These are phyloP conservation scores for Dryococelus australis DNA, from an alignment of 2,888 invertebrate genomes.

Conservation along the genomic window DNA sequence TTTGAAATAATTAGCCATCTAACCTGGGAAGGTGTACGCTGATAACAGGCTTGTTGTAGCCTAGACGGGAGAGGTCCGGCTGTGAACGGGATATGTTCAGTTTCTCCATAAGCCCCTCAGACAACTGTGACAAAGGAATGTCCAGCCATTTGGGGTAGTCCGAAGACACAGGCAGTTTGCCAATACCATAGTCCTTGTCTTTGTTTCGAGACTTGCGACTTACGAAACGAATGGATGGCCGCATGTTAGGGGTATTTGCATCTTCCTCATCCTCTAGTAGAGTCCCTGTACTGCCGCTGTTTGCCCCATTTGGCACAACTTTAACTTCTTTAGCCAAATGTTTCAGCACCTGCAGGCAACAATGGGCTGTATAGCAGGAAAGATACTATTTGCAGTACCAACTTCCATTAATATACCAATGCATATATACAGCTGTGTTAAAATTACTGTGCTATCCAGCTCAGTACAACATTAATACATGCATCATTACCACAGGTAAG, in stretches of 20 bases:
- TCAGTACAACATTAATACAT: too few relatives aligned
- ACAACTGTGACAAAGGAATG: constrained; percentile 49
- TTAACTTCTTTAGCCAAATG: constrained; percentile 82
- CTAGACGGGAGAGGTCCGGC: constrained; percentile 77
- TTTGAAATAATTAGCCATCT: neutral
- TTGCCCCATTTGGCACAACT: constrained; percentile 43
- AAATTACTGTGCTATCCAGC: too few relatives aligned
- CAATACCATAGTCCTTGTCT: neutral
- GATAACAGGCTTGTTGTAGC: constrained; percentile 34
- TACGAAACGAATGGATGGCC: constrained; percentile 16
- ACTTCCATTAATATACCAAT: too few relatives aligned
- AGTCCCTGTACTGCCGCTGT: constrained; percentile 49
- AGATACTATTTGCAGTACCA: too few relatives aligned
- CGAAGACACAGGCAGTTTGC: constrained; percentile 50
- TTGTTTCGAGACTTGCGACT: neutral
- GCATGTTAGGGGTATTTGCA: neutral
- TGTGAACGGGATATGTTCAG: constrained; percentile 79
- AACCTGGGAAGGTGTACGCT: neutral
- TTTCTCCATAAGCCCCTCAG: constrained; percentile 61
- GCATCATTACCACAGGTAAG: too few relatives aligned
- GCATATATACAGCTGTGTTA: too few relatives aligned
- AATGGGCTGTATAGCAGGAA: neutral
- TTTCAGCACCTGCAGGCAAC: constrained; percentile 68
- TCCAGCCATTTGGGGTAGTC: constrained; percentile 58
- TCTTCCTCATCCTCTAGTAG: constrained; percentile 18